Evolutionary conservation across 2,113 vertebrate species (phyloP).

Genomic region (Erinaceus europaeus): DNA sequence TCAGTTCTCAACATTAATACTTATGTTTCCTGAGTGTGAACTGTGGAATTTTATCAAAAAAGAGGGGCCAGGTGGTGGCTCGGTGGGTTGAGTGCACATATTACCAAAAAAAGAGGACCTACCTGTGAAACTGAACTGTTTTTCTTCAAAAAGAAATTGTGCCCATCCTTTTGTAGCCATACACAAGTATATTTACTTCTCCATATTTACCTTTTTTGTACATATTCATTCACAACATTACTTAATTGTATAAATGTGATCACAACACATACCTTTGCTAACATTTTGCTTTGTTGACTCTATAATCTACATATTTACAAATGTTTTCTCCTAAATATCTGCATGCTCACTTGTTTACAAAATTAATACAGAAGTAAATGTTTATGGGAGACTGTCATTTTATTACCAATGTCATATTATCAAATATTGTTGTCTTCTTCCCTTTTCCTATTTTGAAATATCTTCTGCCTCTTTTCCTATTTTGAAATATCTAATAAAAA

Average conservation of each 20-base stretch:
- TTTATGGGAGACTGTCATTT: neutral
- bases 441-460: neutral
- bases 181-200: constrained; percentile 1
- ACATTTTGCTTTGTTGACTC: neutral
- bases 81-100: no score
- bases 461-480: neutral
- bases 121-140: neutral
- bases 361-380: neutral
- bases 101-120: no score
- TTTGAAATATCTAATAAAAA: neutral
- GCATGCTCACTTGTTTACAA: neutral
- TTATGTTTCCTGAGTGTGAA: constrained; percentile 7
- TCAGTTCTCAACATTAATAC: neutral
- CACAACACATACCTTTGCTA: constrained; percentile 2
- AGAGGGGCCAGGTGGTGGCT: no score
- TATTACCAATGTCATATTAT: constrained; percentile 42
- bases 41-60: neutral
- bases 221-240: neutral
- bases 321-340: neutral
- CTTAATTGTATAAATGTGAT: neutral
- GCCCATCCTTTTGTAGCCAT: constrained; percentile 7
- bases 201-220: neutral
- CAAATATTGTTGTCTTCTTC: neutral
- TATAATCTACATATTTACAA: neutral
- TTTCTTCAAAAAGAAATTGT: constrained; percentile 16